Base-by-base conservation (phyloP, 2,888 invertebrate genomes). In the Glyphotaelius pellucidus region DNA sequence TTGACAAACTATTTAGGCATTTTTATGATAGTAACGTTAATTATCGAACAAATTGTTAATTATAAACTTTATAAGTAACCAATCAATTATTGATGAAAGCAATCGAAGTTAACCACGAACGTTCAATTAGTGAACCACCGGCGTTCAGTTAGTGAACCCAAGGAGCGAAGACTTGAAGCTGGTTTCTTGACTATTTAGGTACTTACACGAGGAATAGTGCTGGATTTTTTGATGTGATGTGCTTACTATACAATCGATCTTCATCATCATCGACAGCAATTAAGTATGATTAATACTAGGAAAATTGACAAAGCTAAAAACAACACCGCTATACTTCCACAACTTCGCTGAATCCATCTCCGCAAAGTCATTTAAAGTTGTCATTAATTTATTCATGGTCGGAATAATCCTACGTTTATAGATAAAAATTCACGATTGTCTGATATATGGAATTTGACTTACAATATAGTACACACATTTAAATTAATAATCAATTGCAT, bases 51-150 rank as follows among this genome's bases (percentile, higher is more conserved):
- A 83, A 19, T 83, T 83, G 83, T 83, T 38, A 83, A 32, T 25
- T n/a, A 30, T 81, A 38, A 83, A 31, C 83, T 83, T 83, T 25
- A 32, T 25, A 83, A 83, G 25, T 35, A 38, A 35, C 11, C 31
- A 83, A 83, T 83, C 83, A 83, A 83, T 83, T 83, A 83, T 83
- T 83, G 83, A 83, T 35, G n/a, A 35, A 83, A 83, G 83, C 83
- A 35, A 83, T 83, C 35, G 83, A 83, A 83, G 32, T 15, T 83
- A 35, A 35, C 35, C 83, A 35, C 19, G 38, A 38, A n/a, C n/a
- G n/a, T n/a, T 83, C 83, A 83, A 14, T 83, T 35, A 83, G 83
- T 83, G 83, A 83, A 83, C 83, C 35, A n/a, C n/a, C n/a, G n/a
- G n/a, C n/a, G n/a, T n/a, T 83, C 83, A 83, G 25, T 83, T 35